Percentiles rank a stretch among this genome's conserved stretches.
These are phyloP conservation scores for Oppia nitens DNA, from an alignment of 1,140 invertebrate species.

Conservation along the genomic window DNA sequence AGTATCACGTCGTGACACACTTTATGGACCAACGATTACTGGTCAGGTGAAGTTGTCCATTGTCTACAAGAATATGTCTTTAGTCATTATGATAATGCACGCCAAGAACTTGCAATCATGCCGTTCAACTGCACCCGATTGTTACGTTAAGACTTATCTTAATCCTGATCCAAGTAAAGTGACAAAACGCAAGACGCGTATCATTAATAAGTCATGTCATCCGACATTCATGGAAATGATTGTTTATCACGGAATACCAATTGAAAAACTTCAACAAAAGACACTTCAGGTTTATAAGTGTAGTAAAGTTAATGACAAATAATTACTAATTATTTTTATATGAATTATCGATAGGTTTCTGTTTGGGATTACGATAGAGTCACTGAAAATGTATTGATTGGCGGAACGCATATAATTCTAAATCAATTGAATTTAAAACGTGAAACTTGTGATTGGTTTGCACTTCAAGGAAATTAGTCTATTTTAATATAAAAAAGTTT, in stretches of 20 bases:
- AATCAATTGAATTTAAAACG: background rate
- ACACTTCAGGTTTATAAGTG: slow-evolving; percentile 49
- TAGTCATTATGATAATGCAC: slow-evolving; percentile 73
- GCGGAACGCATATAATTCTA: background rate
- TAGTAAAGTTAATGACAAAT: background rate
- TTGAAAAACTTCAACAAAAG: slow-evolving; percentile 55
- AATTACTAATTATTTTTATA: background rate
- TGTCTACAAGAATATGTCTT: slow-evolving; percentile 56
- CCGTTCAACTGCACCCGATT: slow-evolving; percentile 47
- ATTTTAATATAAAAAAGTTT: too few species aligned
- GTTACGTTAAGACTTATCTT: slow-evolving; percentile 86
- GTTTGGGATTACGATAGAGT: slow-evolving; percentile 4
- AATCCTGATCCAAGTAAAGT: slow-evolving; percentile 44
- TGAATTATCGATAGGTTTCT: slow-evolving; percentile 1
- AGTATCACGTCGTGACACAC: background rate
- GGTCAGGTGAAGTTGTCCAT: slow-evolving; percentile 58
- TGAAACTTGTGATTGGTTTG: background rate
- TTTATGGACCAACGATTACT: slow-evolving; percentile 15
- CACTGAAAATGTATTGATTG: background rate
- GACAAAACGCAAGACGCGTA: slow-evolving; percentile 88
- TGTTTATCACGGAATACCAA: slow-evolving; percentile 46
- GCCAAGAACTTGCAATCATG: slow-evolving; percentile 55
- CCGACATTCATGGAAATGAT: slow-evolving; percentile 98
- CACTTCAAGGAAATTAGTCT: background rate
- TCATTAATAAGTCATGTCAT: slow-evolving; percentile 74